Evolutionary conservation across 2,113 vertebrate species (phyloP), one percentile per base, ranked within the genome.

Genomic region (Riparia riparia): DNA sequence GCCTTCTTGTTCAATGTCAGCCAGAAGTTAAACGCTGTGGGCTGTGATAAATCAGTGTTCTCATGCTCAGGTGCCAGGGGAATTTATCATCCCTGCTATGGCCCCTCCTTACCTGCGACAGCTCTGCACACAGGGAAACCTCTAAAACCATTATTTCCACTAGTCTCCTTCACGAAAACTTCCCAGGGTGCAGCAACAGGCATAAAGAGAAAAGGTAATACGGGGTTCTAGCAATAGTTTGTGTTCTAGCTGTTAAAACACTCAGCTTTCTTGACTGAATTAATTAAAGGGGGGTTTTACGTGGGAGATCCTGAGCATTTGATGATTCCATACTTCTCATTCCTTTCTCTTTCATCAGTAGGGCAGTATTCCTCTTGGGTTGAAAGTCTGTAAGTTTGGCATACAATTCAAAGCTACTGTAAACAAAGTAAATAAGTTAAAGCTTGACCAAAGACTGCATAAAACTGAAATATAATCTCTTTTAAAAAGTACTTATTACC

Each of bases 381-480:
- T 92, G 42, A 56, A 72, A 41, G 61, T 82, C 74, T 93, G 9
- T n/a, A 70, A 70, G 14, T 65, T 39, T 54, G 56, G 20, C 56
- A 19, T 19, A 54, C 34, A 39, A 83, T 54, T 89, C 26, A 85
- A 32, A 93, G 28, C 82, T 86, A 82, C 66, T 78, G 79, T 32
- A 85, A 94, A 92, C 58, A 94, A 89, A 89, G 41, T 66, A 66
- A 60, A 2, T 50, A 61, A 34, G 19, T 93, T 77, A 93, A 66
- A 65, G 76, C 37, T 71, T 68, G 28, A 72, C 25, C 37, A 64
- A 78, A 70, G 15, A 83, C n/a, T 22, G 19, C 47, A 88, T 31
- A 69, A 76, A 83, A 39, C 20, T 41, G 34, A 78, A 92, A 94
- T 83, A 83, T 2, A 94, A 68, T 34, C 7, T 56, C 32, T 73